phyloP scores from a whole-genome alignment of 2,888 invertebrate genomes.

The Acleris holmiana region DNA sequence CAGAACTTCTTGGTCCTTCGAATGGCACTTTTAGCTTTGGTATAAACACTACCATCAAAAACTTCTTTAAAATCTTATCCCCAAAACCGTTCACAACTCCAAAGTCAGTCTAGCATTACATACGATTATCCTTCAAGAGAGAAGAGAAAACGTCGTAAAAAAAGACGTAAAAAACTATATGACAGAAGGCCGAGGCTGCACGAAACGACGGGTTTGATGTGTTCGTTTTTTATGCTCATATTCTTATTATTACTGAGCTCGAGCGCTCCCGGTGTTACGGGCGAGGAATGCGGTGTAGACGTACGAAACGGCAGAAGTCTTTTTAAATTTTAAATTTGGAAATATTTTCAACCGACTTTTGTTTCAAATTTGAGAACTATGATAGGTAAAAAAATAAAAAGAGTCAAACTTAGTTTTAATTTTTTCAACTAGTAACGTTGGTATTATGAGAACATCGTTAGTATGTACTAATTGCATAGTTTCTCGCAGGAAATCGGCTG shows the following conservation, averaged over 20 bases:
- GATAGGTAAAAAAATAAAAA: no score
- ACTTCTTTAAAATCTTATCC: conserved; percentile 6
- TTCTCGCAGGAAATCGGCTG: no score
- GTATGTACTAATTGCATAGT: no score
- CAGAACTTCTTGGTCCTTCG: no score
- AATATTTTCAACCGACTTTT: not conserved
- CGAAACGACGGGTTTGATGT: conserved; percentile 67
- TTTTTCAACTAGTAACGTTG: no score
- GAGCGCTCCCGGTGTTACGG: conserved; percentile 84
- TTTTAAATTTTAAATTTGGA: not conserved
- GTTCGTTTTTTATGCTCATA: conserved; percentile 80
- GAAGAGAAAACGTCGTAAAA: conserved; percentile 52
- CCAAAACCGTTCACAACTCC: conserved; percentile 26
- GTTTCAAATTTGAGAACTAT: no score
- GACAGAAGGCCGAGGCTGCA: conserved; percentile 68
- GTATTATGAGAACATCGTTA: no score
- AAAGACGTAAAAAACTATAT: conserved; percentile 59
- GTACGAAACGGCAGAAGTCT: conserved; percentile 40
- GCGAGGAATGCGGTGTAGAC: conserved; percentile 78
- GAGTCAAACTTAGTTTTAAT: no score
- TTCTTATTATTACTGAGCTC: conserved; percentile 81
- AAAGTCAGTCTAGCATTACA: conserved; percentile 75
- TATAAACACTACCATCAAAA: not conserved
- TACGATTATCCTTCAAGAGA: conserved; percentile 71
- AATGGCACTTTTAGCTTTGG: not conserved